Evolutionary conservation across 1,140 invertebrate genomes (phyloP).

Genomic region (Venustaconcha ellipsiformis): DNA sequence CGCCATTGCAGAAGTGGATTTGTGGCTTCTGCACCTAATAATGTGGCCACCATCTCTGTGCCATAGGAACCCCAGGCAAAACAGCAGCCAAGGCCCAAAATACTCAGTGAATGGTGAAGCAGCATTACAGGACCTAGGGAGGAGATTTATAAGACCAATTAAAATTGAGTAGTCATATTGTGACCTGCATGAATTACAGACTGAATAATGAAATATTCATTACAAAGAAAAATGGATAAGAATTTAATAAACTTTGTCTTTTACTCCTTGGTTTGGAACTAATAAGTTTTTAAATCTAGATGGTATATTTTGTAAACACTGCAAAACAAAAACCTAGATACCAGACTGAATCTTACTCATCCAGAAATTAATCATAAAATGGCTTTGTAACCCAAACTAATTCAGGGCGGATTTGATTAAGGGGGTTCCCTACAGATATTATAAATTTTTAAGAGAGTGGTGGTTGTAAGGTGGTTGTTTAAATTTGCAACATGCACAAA

Average conservation of each 20-base stretch:
- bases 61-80: slow-evolving; percentile 57
- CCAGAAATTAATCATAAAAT: no score
- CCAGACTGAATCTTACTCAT: no score
- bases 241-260: no score
- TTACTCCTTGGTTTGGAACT: neutral
- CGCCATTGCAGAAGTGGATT: slow-evolving; percentile 68
- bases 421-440: no score
- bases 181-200: neutral
- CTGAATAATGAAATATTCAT: neutral
- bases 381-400: no score
- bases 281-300: neutral
- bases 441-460: no score
- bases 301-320: neutral
- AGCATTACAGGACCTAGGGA: slow-evolving; percentile 62
- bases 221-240: neutral
- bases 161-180: neutral
- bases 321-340: neutral
- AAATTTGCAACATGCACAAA: no score
- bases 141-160: neutral
- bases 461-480: no score
- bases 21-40: slow-evolving; percentile 65
- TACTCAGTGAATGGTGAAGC: slow-evolving; percentile 63
- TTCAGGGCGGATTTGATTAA: no score
- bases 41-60: slow-evolving; percentile 62
- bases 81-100: slow-evolving; percentile 48